Evolutionary conservation across 2,888 invertebrate species (phyloP), one percentile per base, ranked within the genome.

Genomic region (Craniophora ligustri): DNA sequence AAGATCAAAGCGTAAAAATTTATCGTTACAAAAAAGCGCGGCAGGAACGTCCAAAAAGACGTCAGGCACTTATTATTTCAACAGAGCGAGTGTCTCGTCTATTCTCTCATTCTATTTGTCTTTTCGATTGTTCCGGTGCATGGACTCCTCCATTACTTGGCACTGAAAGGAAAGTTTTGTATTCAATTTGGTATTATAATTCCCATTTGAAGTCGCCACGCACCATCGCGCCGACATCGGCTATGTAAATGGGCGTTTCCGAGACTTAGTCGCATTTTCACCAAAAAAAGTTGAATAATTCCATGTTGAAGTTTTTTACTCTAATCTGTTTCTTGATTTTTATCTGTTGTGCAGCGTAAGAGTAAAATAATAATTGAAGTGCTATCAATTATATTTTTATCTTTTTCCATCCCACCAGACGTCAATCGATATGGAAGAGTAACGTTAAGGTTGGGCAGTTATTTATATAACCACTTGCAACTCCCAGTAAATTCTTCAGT

Each of bases 101-200:
- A 79, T 76, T 84, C 85, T 83, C 86, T 88, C 86, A 79, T 89
- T 92, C 88, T 93, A 89, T 93, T 93, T 93, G 93, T 92, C 92
- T 92, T 92, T 92, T 89, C 91, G 91, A 92, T 91, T 92, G 92
- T 92, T 92, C 92, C 91, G 91, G 91, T 92, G 93, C 92, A 93
- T 92, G 89, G 91, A 90, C 87, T 92, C 89, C 92, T 91, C 93
- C 93, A 93, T 93, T 92, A 93, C 92, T 91, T 86, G 86, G 90
- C 89, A 91, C 90, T 94, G 94, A 94, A 93, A 94, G 94, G 92
- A 93, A 94, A 94, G 93, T 94, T 94, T 94, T 93, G 93, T 94
- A 93, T 92, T 93, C 93, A 94, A 93, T 94, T 93, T 93, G 94
- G 94, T 94, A 94, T 93, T 94, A 92, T 94, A 94, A 94, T 94